These are phyloP conservation scores for Macaria notata DNA, from an alignment of 2,888 invertebrate genomes.

Conservation along the genomic window DNA sequence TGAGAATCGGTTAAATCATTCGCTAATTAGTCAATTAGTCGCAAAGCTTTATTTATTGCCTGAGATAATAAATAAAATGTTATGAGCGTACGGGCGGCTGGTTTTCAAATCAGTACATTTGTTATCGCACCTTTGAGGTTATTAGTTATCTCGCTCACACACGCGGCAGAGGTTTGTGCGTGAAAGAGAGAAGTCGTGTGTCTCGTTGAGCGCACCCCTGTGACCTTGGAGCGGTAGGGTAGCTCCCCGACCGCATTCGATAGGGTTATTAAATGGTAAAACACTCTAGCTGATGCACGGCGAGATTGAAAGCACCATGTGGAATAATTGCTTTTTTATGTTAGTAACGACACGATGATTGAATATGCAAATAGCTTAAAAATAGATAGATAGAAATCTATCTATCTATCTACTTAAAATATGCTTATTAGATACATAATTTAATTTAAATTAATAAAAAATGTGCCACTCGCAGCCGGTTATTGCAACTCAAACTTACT, in stretches of 20 bases:
- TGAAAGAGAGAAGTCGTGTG: not conserved
- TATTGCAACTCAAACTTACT: too few species aligned
- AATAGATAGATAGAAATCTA: too few species aligned
- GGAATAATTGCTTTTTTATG: not conserved
- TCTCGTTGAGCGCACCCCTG: slow-evolving; percentile 26
- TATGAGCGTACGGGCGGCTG: slow-evolving; percentile 22
- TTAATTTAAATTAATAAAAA: too few species aligned
- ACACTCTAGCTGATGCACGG: not conserved
- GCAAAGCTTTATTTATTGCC: not conserved
- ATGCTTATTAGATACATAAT: too few species aligned
- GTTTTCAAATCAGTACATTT: slow-evolving; percentile 24
- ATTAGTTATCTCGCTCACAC: not conserved
- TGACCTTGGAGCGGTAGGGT: slow-evolving; percentile 31
- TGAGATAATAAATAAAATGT: slow-evolving; percentile 22
- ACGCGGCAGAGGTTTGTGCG: not conserved
- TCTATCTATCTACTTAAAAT: too few species aligned
- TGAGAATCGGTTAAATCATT: not conserved
- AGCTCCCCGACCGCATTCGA: slow-evolving; percentile 6
- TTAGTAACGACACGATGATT: not conserved
- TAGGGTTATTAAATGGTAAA: slow-evolving; percentile 11
- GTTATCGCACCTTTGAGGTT: not conserved
- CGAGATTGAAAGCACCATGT: not conserved
- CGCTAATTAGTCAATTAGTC: slow-evolving; percentile 3
- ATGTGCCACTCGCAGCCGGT: too few species aligned
- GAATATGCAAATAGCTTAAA: too few species aligned